phyloP scores from a whole-genome alignment of 2,888 invertebrate species.

The Drosophila barbarae region DNA sequence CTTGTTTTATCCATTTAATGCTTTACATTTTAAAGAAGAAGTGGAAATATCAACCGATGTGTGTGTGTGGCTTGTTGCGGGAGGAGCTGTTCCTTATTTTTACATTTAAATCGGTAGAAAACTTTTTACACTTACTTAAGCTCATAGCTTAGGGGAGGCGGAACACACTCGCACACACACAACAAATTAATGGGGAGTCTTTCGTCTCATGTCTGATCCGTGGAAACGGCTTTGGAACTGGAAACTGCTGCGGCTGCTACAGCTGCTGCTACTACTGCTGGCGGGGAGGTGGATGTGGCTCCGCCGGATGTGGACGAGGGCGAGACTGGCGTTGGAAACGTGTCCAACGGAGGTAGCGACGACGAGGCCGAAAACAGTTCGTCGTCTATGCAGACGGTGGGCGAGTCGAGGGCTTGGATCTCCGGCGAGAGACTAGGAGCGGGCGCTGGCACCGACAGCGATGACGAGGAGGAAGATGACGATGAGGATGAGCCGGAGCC shows the following conservation, averaged over 20 bases:
- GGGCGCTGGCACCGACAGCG: slow-evolving; percentile 12
- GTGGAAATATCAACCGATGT: slow-evolving; percentile 2
- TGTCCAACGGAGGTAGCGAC: slow-evolving; percentile 15
- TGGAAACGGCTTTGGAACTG: slow-evolving; percentile 17
- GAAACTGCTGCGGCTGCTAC: not conserved
- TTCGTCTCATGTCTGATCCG: slow-evolving; percentile 23
- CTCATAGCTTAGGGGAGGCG: slow-evolving; percentile 9
- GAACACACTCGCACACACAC: not conserved
- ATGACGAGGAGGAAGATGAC: slow-evolving; percentile 10
- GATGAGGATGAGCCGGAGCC: slow-evolving; percentile 23
- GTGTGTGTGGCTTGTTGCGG: not conserved
- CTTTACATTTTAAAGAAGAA: slow-evolving; percentile 5
- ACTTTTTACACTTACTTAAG: slow-evolving; percentile 2
- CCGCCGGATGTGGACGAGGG: slow-evolving; percentile 10
- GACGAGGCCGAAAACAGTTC: slow-evolving; percentile 17
- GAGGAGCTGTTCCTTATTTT: not conserved
- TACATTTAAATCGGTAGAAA: slow-evolving; percentile 8
- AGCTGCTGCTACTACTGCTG: not conserved
- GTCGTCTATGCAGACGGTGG: slow-evolving; percentile 30
- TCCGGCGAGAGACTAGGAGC: slow-evolving; percentile 18
- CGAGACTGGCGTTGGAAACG: slow-evolving; percentile 3
- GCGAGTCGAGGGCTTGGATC: slow-evolving; percentile 5
- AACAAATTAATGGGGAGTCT: slow-evolving; percentile 14
- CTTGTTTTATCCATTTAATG: slow-evolving; percentile 13
- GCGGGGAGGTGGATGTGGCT: slow-evolving; percentile 7